Evolutionary conservation across 2,797 vertebrate species (phyloP).

Genomic region (Telmatherina bonti): DNA sequence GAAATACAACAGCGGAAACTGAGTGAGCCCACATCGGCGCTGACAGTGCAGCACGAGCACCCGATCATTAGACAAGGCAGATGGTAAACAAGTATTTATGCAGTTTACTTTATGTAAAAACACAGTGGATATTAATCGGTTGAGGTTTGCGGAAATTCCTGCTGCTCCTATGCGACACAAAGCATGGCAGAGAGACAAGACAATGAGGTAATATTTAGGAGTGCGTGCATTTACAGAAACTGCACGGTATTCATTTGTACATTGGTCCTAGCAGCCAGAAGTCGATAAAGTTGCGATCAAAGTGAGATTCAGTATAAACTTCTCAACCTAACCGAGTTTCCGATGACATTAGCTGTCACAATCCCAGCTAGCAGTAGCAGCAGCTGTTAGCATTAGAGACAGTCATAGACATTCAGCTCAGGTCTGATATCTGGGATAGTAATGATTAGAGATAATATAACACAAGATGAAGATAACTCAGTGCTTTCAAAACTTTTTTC

Average conservation of each 20-base stretch:
- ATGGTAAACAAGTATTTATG: conserved; percentile 42
- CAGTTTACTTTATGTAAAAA: neutral
- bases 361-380: neutral
- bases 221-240: neutral
- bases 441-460: neutral
- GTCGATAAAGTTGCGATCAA: neutral
- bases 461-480: neutral
- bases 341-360: neutral
- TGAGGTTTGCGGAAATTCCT: conserved; percentile 11
- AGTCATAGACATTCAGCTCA: neutral
- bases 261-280: neutral
- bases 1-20: conserved; percentile 20
- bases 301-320: neutral
- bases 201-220: conserved; percentile 72
- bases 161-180: conserved; percentile 60
- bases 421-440: neutral
- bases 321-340: neutral
- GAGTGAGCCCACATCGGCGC: accelerated
- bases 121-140: conserved; percentile 4
- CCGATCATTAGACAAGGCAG: conserved; percentile 2
- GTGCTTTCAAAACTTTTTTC: neutral
- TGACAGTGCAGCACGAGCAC: neutral
- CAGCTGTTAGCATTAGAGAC: neutral
- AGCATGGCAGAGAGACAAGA: conserved; percentile 85
- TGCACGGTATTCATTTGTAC: neutral